Base-by-base conservation (phyloP, 2,888 invertebrate genomes). In the Tipula lateralis region DNA sequence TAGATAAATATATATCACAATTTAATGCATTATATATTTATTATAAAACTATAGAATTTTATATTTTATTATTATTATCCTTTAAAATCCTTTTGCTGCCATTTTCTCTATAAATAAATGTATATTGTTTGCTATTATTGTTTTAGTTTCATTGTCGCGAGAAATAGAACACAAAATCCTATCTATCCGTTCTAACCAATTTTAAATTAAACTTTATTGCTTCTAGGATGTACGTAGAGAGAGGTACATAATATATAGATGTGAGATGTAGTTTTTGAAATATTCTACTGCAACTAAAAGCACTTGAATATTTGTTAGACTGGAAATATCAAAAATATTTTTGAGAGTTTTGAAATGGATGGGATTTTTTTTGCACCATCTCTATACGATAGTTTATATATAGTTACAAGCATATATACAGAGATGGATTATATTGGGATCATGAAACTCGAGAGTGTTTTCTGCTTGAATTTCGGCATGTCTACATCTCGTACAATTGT, bases 281-380 rank as follows among this genome's bases (percentile, higher is more conserved):
- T 24, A 66, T 66, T 24, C 66, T n/a, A 66, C 66, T 24, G 66
- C 66, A 66, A 66, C 24, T 66, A 24, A 9, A 24, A 5, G 24
- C 66, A 66, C 66, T 66, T 66, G 24, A 24, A 66, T 66, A 66
- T 66, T 66, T 66, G 66, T 66, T 66, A 66, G 66, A 66, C 66
- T 66, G 66, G 66, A 66, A 66, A 66, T 66, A 66, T 66, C 66
- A 66, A 66, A 66, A 66, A 66, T 24, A 9, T 66, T 66, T 66
- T 66, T 66, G 66, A 66, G 24, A 66, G 66, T 66, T 66, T 66
- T 66, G 24, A 66, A 66, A 19, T 66, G 24, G 66, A 66, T 66
- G 66, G 24, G 24, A 66, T 50, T 16, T 66, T 66, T 66, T 66
- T 36, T 36, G n/a, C n/a, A n/a, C n/a, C n/a, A n/a, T n/a, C n/a